phyloP scores from a whole-genome alignment of 2,888 invertebrate genomes.

The Thelaira solivaga region DNA sequence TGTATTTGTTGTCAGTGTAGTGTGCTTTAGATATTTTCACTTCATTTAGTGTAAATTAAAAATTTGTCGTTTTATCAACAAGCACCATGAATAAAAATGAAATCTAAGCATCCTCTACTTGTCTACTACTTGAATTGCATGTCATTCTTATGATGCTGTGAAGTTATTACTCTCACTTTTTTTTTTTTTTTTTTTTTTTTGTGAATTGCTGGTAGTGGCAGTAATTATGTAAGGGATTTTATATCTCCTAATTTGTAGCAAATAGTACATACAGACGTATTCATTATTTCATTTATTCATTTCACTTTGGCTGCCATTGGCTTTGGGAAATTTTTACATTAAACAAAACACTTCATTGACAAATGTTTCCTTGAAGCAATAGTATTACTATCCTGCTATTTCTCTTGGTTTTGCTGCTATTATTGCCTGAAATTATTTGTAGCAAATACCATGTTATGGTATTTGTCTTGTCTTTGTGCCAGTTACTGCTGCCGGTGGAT shows the following conservation, averaged over 20 bases:
- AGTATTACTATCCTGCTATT: neutral
- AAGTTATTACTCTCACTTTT: constrained; percentile 2
- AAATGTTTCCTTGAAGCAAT: constrained; percentile 27
- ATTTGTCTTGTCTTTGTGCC: constrained; percentile 16
- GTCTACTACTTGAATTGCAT: constrained; percentile 64
- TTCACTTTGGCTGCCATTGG: neutral
- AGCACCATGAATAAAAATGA: constrained; percentile 46
- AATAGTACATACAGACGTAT: neutral
- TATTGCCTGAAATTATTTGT: neutral
- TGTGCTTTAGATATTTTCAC: constrained; percentile 63
- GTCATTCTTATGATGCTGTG: constrained; percentile 50
- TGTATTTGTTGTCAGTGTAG: constrained; percentile 29
- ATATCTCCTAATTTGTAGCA: constrained; percentile 47
- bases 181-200: no score
- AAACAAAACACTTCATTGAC: constrained; percentile 17
- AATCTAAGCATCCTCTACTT: constrained; percentile 35
- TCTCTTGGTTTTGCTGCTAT: neutral
- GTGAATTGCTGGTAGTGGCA: neutral
- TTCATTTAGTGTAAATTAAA: constrained; percentile 66
- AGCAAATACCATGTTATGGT: neutral
- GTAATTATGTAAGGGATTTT: constrained; percentile 44
- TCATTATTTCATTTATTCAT: constrained; percentile 1
- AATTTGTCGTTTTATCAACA: constrained; percentile 60
- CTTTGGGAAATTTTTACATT: neutral
- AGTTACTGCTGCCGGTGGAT: neutral